Conservation (phyloP, 2,797 vertebrate species). For the Yasuhikotakia modesta region DNA sequence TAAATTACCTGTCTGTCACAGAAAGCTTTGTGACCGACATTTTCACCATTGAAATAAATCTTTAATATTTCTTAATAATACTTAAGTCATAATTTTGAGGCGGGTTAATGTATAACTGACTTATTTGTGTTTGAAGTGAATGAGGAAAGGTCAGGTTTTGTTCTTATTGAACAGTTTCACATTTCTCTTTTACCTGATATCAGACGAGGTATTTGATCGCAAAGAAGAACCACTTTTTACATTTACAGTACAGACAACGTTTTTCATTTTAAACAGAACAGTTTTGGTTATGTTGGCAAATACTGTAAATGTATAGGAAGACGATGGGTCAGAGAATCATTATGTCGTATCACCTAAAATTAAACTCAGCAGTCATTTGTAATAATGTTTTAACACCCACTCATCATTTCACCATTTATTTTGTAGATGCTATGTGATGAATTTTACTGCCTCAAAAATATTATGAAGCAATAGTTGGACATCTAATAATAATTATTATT, state of each 20-base stretch:
- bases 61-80: background rate
- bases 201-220: background rate
- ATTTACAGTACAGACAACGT: too few species aligned
- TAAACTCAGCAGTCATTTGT: too few species aligned
- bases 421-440: background rate
- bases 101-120: background rate
- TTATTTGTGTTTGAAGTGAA: background rate
- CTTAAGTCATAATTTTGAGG: background rate
- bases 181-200: background rate
- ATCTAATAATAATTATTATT: background rate
- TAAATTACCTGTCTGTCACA: constrained; percentile 41
- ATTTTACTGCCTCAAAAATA: background rate
- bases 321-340: too few species aligned
- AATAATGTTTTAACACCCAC: background rate
- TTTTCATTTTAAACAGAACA: too few species aligned
- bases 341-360: too few species aligned
- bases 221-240: too few species aligned
- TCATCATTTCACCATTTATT: background rate
- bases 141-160: background rate
- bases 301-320: too few species aligned
- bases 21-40: background rate
- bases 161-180: background rate
- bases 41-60: background rate
- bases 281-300: too few species aligned
- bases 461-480: too few species aligned